phyloP scores from a whole-genome alignment of 2,888 invertebrate species.

The Poecilobothrus nobilitatus region DNA sequence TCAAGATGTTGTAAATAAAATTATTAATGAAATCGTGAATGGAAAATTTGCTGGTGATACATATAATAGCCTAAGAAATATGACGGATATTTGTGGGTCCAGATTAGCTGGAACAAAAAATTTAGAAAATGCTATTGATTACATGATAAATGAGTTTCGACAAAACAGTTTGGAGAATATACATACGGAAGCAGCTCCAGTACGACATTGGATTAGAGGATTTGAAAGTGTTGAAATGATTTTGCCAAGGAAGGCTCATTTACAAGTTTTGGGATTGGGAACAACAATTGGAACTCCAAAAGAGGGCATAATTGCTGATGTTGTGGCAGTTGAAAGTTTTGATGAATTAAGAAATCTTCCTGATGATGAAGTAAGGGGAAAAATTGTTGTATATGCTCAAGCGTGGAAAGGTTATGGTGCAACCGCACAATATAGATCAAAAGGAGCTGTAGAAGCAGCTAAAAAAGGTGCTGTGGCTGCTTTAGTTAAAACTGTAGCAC shows the following conservation, averaged over 20 bases:
- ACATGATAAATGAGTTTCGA: slow-evolving; percentile 47
- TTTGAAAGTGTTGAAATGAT: slow-evolving; percentile 58
- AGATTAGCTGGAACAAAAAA: slow-evolving; percentile 54
- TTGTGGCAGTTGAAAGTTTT: slow-evolving; percentile 62
- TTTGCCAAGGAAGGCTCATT: slow-evolving; percentile 52
- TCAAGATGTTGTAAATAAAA: slow-evolving; percentile 45
- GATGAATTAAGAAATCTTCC: slow-evolving; percentile 51
- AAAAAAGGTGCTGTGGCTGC: slow-evolving; percentile 67
- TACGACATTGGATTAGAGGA: slow-evolving; percentile 57
- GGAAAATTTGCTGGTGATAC: slow-evolving; percentile 51
- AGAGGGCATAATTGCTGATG: slow-evolving; percentile 65
- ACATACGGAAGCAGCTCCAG: slow-evolving; percentile 56
- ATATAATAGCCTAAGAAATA: slow-evolving; percentile 46
- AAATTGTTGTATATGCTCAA: slow-evolving; percentile 71
- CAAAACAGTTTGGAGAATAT: slow-evolving; percentile 54
- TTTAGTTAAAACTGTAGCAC: slow-evolving; percentile 65
- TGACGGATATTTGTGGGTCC: slow-evolving; percentile 55
- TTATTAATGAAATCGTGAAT: slow-evolving; percentile 47
- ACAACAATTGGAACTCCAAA: slow-evolving; percentile 58
- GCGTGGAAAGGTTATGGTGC: slow-evolving; percentile 55
- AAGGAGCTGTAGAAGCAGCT: slow-evolving; percentile 61
- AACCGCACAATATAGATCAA: slow-evolving; percentile 56
- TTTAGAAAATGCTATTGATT: slow-evolving; percentile 61
- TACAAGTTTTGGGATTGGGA: slow-evolving; percentile 63
- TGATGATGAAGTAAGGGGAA: slow-evolving; percentile 45